Evolutionary conservation across 2,113 vertebrate species (phyloP), one percentile per base, ranked within the genome.

Genomic region (Jacana jacana): DNA sequence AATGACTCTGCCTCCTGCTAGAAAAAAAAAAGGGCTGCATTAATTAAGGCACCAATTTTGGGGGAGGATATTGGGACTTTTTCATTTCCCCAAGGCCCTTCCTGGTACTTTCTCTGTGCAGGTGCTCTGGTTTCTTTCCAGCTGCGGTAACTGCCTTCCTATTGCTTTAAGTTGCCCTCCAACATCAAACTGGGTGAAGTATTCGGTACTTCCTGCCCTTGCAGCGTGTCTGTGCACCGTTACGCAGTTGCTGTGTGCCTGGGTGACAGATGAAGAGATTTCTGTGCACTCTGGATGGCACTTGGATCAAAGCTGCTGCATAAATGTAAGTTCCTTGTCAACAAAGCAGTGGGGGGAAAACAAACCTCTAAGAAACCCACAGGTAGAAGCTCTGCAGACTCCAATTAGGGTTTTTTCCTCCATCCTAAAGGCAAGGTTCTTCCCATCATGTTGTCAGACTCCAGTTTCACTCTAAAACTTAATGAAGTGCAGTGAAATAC

Each of bases 271-370:
- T 44, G 75, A 85, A 88, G 92, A 80, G 61, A 68, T 46, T 78
- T 68, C 84, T 24, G 40, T 18, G 86, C 72, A 12, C 80, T 22
- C 65, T 51, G 70, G 12, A 17, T 18, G 84, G 69, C 78, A 82
- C 85, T 31, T 31, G 82, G 54, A 86, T 70, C 94, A 88, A 83
- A 92, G 90, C 90, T 80, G 66, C 79, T 80, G 92, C 79, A 80
- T 18, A 24, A 85, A 76, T 5, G 33, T 8, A 6, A 87, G 75
- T 75, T 97, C 88, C 76, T 75, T 3, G 63, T 9, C 88, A 86
- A 51, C 54, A 37, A 17, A 9, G 22, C 2, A n/a, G n/a, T 17
- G 58, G 35, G 79, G 42, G 28, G 44, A 7, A 31, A 10, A 37
- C 42, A 52, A 66, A 66, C 4, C 49, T 13, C 0, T 9, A 37